These are phyloP conservation scores for Nothoprocta pentlandii DNA, from an alignment of 2,113 vertebrate species.

Conservation along the genomic window DNA sequence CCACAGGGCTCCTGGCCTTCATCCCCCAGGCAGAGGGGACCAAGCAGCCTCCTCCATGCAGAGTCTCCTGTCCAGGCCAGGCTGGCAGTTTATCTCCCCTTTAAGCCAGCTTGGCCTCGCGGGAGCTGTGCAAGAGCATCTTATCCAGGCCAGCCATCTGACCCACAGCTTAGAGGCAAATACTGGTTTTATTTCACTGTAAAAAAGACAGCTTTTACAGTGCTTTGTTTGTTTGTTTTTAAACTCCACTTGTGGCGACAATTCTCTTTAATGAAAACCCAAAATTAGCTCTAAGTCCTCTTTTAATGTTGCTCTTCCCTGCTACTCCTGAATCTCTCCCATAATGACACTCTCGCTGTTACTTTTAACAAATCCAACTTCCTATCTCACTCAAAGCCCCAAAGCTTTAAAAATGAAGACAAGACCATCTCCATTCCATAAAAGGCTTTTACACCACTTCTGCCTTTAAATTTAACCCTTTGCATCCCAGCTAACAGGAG, in stretches of 20 bases:
- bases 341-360: background rate
- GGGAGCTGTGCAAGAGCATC: background rate
- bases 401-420: background rate
- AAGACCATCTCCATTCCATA: background rate
- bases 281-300: background rate
- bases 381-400: background rate
- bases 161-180: background rate
- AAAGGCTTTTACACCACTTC: background rate
- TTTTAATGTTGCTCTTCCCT: background rate
- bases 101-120: background rate
- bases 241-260: background rate
- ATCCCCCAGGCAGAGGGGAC: background rate
- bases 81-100: background rate
- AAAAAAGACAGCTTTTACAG: background rate
- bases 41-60: background rate
- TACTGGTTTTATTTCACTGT: background rate
- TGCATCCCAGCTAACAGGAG: background rate
- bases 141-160: background rate
- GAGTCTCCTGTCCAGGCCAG: accelerated
- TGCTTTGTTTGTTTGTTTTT: background rate
- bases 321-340: background rate
- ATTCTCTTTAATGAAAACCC: background rate
- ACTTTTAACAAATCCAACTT: background rate
- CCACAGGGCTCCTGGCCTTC: background rate
- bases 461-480: background rate